Evolutionary conservation across 2,113 vertebrate species (phyloP).

Genomic region (Mellivora capensis): DNA sequence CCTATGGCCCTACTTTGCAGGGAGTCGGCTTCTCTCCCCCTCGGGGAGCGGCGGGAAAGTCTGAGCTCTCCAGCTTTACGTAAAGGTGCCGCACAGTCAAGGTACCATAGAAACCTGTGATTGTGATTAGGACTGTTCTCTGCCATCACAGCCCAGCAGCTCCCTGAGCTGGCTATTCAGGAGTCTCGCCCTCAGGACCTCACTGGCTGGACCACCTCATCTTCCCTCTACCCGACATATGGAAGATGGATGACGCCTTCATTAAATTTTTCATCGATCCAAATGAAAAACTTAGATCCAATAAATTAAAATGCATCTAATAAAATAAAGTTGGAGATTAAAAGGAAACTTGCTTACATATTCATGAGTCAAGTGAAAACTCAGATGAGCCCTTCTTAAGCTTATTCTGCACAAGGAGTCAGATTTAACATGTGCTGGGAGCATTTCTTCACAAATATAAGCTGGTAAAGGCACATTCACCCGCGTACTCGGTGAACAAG

Average conservation of each 20-base stretch:
- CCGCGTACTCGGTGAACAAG: not conserved
- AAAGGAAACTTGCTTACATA: constrained; percentile 58
- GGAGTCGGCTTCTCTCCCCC: not conserved
- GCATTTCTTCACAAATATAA: not conserved
- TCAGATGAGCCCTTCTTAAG: constrained; percentile 24
- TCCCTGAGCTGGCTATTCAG: not conserved
- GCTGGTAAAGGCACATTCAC: not conserved
- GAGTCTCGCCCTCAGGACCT: not conserved
- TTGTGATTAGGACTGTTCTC: not conserved
- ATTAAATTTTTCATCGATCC: not conserved
- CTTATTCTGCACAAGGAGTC: constrained; percentile 28
- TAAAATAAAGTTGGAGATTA: constrained; percentile 60
- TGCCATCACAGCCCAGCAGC: not conserved
- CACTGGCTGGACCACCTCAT: not conserved
- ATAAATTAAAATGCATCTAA: constrained; percentile 48
- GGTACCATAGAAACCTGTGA: fast-evolving
- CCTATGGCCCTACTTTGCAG: not conserved
- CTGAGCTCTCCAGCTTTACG: not conserved
- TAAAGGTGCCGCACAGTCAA: not conserved
- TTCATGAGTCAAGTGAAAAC: constrained; percentile 48
- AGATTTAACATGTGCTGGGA: not conserved
- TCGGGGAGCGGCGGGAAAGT: not conserved
- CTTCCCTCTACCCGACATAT: not conserved
- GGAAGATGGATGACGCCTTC: not conserved
- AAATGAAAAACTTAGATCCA: not conserved